Conservation (phyloP, 1,140 invertebrate genomes). For the Dysdera silvatica region DNA sequence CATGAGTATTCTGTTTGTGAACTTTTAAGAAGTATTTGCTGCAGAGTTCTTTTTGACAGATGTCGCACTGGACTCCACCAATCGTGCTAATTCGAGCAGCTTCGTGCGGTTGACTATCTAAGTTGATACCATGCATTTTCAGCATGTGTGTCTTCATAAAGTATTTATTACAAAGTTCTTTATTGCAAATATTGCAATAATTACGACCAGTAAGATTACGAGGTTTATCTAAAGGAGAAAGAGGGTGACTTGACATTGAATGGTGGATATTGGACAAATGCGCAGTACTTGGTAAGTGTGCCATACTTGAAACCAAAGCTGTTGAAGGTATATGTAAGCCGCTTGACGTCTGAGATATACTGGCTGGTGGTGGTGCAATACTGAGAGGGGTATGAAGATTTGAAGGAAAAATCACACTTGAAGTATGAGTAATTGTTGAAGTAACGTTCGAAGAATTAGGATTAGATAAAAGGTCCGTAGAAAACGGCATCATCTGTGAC, state of each 20-base stretch:
- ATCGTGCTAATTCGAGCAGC: constrained; percentile 67
- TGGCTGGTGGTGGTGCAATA: constrained; percentile 2
- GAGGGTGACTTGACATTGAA: not conserved
- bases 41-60: constrained; percentile 94
- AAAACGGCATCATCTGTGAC: not conserved
- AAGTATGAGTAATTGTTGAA: too few relatives aligned
- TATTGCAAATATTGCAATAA: constrained; percentile 98
- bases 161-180: constrained; percentile 98
- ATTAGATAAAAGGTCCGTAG: too few relatives aligned
- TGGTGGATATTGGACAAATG: constrained; percentile 16
- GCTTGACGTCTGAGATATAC: constrained; percentile 14
- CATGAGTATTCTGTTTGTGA: constrained; percentile 96
- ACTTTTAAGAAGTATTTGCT: constrained; percentile 95
- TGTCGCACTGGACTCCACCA: constrained; percentile 87
- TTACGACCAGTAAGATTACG: constrained; percentile 50
- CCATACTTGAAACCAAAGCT: too few relatives aligned
- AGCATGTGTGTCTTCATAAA: constrained; percentile 99
- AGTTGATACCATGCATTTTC: constrained; percentile 96
- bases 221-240: constrained; percentile 12
- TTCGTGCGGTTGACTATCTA: constrained; percentile 54
- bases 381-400: not conserved
- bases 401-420: too few relatives aligned
- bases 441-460: too few relatives aligned
- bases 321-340: too few relatives aligned
- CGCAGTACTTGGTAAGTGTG: too few relatives aligned